Base-by-base conservation (phyloP, 2,888 invertebrate genomes). In the Oasisia sp. region DNA sequence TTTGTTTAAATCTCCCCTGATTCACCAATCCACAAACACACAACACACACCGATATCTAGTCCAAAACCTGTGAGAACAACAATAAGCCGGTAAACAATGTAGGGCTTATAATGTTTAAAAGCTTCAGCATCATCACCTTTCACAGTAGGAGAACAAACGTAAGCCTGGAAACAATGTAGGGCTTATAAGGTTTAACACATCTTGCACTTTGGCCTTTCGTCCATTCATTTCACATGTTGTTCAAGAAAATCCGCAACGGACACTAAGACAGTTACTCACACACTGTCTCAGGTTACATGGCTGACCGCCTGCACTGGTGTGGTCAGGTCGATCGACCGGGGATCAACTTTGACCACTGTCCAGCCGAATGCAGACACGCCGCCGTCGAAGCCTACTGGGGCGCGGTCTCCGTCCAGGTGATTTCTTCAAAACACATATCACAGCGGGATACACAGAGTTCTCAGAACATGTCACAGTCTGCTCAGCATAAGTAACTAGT, bases 371-470 rank as follows among this genome's bases (percentile, higher is more conserved):
- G 94, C 56, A 94, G 94, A 4, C 44, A 89, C 14, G 93, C 93
- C 58, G 94, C 94, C 32, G 93, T 93, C 89, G 93, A 94, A 56
- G 93, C 94, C 5, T 95, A 94, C 92, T 95, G 95, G 95, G 94
- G 94, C 0, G 93, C 94, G 0, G 94, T 94, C 11, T 95, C 95
- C n/a, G 93, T 92, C 89, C 93, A 93, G 74, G 95, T 95, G 91
- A 91, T 93, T 92, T 74, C 32, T 90, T 92, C n/a, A 27, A 44
- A 11, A 32, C 19, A 91, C 14, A 44, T 12, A 32, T 44, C 12
- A 11, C 14, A n/a, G 32, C 32, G n/a, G 27, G 38, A 7, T 91
- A 19, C 11, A 32, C 56, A 32, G 32, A n/a, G n/a, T 58, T 5
- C 50, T 12, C 12, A n/a, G 12, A 32, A 11, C 89, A 44, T 27